Evolutionary conservation across 30 jellyfish, hydroid and myxozoan genomes (phyloP).

Genomic region (Pseudorhiza aurosa): DNA sequence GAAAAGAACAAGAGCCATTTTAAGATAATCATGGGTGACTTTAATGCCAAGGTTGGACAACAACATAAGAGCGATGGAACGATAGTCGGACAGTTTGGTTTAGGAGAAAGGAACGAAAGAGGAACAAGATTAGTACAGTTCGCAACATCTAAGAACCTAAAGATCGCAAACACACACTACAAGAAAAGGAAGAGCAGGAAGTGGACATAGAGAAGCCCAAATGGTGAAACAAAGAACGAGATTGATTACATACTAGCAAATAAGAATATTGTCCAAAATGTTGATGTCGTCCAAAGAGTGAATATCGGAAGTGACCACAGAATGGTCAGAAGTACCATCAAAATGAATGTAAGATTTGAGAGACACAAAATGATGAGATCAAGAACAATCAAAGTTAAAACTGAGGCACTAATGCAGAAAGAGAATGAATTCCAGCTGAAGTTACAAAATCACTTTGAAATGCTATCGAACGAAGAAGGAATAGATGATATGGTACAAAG

Average conservation of each 20-base stretch:
- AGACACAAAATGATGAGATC: slow-evolving; percentile 43
- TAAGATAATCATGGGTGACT: slow-evolving; percentile 33
- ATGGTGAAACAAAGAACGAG: slow-evolving; percentile 29
- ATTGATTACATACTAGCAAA: slow-evolving; percentile 41
- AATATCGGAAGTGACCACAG: slow-evolving; percentile 58
- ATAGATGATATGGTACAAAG: slow-evolving; percentile 33
- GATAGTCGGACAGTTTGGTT: slow-evolving; percentile 45
- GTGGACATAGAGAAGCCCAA: slow-evolving; percentile 56
- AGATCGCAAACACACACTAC: slow-evolving; percentile 40
- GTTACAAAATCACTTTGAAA: slow-evolving; percentile 45
- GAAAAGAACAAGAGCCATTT: slow-evolving; percentile 34
- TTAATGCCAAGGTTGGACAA: slow-evolving; percentile 59
- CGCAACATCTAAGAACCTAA: slow-evolving; percentile 20
- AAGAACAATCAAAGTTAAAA: slow-evolving; percentile 5
- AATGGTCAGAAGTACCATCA: slow-evolving; percentile 41
- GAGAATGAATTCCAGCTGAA: slow-evolving; percentile 50
- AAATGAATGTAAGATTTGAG: slow-evolving; percentile 19
- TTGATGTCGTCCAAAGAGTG: slow-evolving; percentile 32
- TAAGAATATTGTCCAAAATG: slow-evolving; percentile 1
- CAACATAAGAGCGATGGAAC: slow-evolving; percentile 48
- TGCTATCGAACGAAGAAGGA: not conserved
- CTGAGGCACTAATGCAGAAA: slow-evolving; percentile 21
- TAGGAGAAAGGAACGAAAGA: slow-evolving; percentile 57
- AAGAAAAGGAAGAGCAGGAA: slow-evolving; percentile 16
- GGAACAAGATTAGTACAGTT: slow-evolving; percentile 53